phyloP scores from a whole-genome alignment of 2,113 vertebrate species.

The Choloepus hoffmanni region DNA sequence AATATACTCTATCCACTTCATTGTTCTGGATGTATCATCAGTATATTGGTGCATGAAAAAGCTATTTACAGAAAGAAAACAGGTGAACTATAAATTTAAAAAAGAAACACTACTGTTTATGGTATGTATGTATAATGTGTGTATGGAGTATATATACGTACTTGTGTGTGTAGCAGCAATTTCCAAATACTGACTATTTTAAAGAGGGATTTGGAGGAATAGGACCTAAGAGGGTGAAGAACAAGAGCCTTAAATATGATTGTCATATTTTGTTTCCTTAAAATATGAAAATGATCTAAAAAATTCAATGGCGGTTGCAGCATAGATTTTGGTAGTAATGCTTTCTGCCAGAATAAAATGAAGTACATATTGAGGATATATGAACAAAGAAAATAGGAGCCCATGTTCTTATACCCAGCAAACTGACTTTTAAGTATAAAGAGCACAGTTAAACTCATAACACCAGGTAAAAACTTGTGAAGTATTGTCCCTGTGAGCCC shows the following conservation, averaged over 20 bases:
- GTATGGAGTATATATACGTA: not conserved
- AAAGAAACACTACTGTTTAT: not conserved
- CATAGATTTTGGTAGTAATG: not conserved
- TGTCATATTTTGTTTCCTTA: not conserved
- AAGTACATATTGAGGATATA: not conserved
- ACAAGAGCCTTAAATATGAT: not conserved
- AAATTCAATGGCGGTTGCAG: not conserved
- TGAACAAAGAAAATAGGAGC: not conserved
- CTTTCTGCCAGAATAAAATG: not conserved
- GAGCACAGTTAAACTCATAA: not conserved
- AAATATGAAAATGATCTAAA: not conserved
- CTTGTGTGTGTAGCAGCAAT: not conserved
- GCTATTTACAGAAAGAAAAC: not conserved
- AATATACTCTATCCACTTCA: not conserved
- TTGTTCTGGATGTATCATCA: no score
- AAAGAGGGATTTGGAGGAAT: not conserved
- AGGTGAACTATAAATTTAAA: not conserved
- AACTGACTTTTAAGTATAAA: not conserved
- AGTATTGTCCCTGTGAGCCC: not conserved
- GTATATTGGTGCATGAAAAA: no score
- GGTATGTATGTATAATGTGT: not conserved
- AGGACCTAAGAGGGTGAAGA: not conserved
- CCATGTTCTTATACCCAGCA: not conserved
- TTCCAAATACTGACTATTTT: no score
- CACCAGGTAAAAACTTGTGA: not conserved